A percentile compares a stretch with the other conserved stretches of the same genome.
phyloP scores from a whole-genome alignment of 2,113 vertebrate species.

The Oncorhynchus tshawytscha region DNA sequence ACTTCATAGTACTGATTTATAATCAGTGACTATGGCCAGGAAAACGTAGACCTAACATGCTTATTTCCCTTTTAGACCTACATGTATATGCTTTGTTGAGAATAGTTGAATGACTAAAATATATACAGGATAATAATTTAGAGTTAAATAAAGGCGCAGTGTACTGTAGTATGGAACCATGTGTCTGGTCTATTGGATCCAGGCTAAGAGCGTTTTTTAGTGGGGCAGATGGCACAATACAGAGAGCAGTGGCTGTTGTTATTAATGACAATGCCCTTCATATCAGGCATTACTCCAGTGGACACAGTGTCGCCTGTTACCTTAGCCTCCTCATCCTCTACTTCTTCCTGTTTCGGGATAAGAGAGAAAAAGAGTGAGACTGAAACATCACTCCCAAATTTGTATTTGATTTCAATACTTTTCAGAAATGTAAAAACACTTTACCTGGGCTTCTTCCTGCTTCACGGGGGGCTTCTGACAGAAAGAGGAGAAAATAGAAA shows the following conservation, averaged over 20 bases:
- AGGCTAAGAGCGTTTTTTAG: background rate
- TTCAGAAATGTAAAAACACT: constrained; percentile 1
- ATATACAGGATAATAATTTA: background rate
- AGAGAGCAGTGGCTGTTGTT: constrained; percentile 1
- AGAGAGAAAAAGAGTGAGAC: background rate
- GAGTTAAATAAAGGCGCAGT: background rate
- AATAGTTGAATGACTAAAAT: background rate
- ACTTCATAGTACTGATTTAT: background rate
- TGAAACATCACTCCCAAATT: background rate
- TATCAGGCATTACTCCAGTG: constrained; percentile 4
- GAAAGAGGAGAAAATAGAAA: constrained; percentile 30
- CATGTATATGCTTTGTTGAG: background rate
- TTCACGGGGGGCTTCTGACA: constrained; percentile 44
- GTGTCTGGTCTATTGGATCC: background rate
- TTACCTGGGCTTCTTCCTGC: constrained; percentile 67
- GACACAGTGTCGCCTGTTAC: constrained; percentile 29
- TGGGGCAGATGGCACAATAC: background rate
- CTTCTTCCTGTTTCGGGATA: constrained; percentile 42
- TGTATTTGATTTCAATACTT: background rate
- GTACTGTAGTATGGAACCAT: background rate
- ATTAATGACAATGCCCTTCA: constrained; percentile 14
- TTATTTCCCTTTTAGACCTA: background rate
- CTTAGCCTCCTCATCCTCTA: constrained; percentile 51
- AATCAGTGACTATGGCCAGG: constrained; percentile 2
- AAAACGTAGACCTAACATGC: background rate